Base-by-base conservation (phyloP, 2,888 invertebrate genomes). In the Druceiella hillmani region DNA sequence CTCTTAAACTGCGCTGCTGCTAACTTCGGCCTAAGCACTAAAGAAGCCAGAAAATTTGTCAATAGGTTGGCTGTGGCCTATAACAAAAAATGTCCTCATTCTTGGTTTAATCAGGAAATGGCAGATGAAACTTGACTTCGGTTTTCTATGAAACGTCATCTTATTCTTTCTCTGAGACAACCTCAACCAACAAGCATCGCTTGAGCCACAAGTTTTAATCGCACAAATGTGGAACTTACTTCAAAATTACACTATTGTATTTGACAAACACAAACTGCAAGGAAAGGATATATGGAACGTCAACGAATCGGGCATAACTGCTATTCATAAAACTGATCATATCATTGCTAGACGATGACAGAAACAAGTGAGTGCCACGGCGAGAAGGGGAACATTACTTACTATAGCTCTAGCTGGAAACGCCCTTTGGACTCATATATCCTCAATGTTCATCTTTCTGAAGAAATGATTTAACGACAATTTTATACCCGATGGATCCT, bases 1-100 rank as follows among this genome's bases (percentile, higher is more conserved):
- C 27, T 27, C 27, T 27, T 27, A 27, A 27, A 27, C 10, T 27
- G 27, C 27, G 27, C 27, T 27, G 27, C 27, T 27, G 27, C 27
- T 27, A 27, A 27, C 27, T 27, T 27, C 10, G 10, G 27, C 27
- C n/a, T n/a, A n/a, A n/a, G n/a, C n/a, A n/a, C n/a, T 10, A 27
- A 27, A 12, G 27, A 27, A 27, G 27, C 27, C 27, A 27, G 27
- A 27, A 27, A 10, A 7, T 27, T 27, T 27, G 27, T 12, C 27
- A 10, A 10, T 27, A 27, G 27, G 27, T 27, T 27, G 27, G 27
- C 27, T 27, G 27, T 27, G 10, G 27, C 6, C 5, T 27, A 27
- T 7, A 27, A 27, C 5, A 27, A 27, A 27, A 27, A 27, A 27
- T 27, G 6, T 27, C 27, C 27, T 27, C 10, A n/a, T 27, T 27